Evolutionary conservation across 2,797 vertebrate species (phyloP), one percentile per base, ranked within the genome.

Genomic region (Austrolebias charrua): DNA sequence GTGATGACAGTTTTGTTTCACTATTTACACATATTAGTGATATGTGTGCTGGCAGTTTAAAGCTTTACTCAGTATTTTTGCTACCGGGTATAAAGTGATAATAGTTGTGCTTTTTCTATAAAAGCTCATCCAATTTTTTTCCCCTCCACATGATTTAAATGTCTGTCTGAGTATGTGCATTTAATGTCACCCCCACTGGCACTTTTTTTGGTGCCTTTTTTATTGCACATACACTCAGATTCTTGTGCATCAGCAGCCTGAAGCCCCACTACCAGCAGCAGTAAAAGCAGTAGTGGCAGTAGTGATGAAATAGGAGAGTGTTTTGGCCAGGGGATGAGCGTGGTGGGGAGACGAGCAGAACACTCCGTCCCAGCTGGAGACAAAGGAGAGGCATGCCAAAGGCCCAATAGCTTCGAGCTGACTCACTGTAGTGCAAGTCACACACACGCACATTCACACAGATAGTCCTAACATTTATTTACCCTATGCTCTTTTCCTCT

Each of bases 321-420:
- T 86, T 89, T 80, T 81, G 79, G 58, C 56, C 71, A 55, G 67
- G 56, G 49, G 65, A 68, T 55, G 69, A 60, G 75, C 79, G 69
- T 76, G 70, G 75, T 43, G 63, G 65, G 69, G 65, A 69, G 59
- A 82, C 67, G 68, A 86, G 85, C 59, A 63, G 91, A 92, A 93
- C 91, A 89, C 84, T 88, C 73, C 68, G 90, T 95, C 94, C 94
- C 92, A 92, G 93, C 89, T 90, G 93, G 89, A 93, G 88, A 93
- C 88, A 90, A 92, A 91, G 76, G 83, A 88, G 77, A 82, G 73
- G 82, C 76, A 83, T 90, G 91, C 90, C 92, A 92, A 90, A 86
- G 90, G 86, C 88, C 86, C 87, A 91, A 92, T 93, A 91, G 89
- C 89, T 92, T 75, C 83, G 75, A 83, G 66, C 81, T 95, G 93